A percentile compares a stretch with the other conserved stretches of the same genome.
Evolutionary conservation across 1,140 invertebrate species (phyloP).

Genomic region (Patella vulgata): DNA sequence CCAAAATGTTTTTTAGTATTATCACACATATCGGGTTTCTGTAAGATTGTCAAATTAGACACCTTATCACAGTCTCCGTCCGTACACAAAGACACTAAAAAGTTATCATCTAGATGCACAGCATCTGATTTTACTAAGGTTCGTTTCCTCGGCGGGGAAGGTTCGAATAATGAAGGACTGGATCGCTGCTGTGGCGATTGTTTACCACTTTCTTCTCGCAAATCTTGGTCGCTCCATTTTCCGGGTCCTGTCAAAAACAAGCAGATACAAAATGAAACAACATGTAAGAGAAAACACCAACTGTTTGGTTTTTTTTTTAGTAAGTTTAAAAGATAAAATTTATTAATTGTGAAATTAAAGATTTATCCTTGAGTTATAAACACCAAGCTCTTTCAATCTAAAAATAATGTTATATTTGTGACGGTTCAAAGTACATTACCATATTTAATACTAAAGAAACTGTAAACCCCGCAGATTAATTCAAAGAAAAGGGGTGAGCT

Average conservation of each 20-base stretch:
- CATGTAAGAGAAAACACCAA: not conserved
- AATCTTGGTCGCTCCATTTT: conserved; percentile 12
- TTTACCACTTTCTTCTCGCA: conserved; percentile 11
- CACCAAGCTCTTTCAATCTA: too few species aligned
- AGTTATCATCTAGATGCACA: conserved; percentile 73
- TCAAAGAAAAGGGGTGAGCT: too few species aligned
- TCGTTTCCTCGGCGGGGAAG: conserved; percentile 67
- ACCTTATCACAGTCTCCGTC: not conserved
- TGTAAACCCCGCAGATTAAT: too few species aligned
- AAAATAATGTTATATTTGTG: too few species aligned
- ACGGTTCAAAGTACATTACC: too few species aligned
- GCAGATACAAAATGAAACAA: not conserved
- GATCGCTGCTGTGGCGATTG: conserved; percentile 33
- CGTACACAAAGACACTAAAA: conserved; percentile 1
- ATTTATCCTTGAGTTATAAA: not conserved
- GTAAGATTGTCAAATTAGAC: not conserved
- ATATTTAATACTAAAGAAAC: too few species aligned
- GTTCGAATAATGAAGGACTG: conserved; percentile 38
- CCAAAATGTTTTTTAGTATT: conserved; percentile 12
- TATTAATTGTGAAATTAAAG: not conserved
- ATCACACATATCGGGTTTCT: conserved; percentile 15
- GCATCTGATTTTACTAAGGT: conserved; percentile 83
- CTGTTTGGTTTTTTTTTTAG: not conserved
- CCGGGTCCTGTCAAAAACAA: conserved; percentile 12
- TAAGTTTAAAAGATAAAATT: not conserved